Conservation (phyloP, 92 coral and sea anemone species). For the Phenganax stokvisi region DNA sequence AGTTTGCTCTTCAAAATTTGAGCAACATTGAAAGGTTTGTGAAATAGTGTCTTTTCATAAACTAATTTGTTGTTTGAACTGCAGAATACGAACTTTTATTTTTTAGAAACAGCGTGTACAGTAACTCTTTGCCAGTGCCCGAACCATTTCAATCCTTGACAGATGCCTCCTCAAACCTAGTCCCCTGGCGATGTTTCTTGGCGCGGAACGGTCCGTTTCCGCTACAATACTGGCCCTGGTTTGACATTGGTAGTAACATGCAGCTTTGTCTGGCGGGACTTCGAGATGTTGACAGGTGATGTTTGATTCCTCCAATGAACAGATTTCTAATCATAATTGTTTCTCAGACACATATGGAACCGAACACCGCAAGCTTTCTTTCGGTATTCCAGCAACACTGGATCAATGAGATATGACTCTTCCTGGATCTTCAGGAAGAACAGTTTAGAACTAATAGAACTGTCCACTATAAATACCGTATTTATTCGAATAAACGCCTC, state of each 20-base stretch:
- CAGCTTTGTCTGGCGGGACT: constrained; percentile 91
- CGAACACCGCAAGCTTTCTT: too few species aligned
- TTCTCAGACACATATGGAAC: neutral
- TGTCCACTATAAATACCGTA: too few species aligned
- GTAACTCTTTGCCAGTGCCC: constrained; percentile 65
- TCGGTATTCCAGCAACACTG: too few species aligned
- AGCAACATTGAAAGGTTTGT: constrained; percentile 71
- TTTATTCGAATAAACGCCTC: too few species aligned
- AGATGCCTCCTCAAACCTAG: constrained; percentile 49
- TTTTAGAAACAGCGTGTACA: constrained; percentile 64
- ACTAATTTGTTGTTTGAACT: neutral
- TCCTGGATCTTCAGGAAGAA: too few species aligned
- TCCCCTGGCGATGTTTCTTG: constrained; percentile 87
- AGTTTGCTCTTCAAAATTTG: constrained; percentile 79
- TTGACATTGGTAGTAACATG: constrained; percentile 76
- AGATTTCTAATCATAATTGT: neutral
- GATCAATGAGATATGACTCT: too few species aligned
- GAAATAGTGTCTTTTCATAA: neutral
- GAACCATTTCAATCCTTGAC: constrained; percentile 66
- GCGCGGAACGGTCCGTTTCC: constrained; percentile 88
- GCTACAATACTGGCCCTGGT: constrained; percentile 91
- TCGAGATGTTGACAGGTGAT: constrained; percentile 86
- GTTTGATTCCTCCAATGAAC: neutral
- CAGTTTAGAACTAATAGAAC: too few species aligned
- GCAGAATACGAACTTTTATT: neutral